Conservation (phyloP, 1,140 invertebrate species). For the Drusus annulatus region DNA sequence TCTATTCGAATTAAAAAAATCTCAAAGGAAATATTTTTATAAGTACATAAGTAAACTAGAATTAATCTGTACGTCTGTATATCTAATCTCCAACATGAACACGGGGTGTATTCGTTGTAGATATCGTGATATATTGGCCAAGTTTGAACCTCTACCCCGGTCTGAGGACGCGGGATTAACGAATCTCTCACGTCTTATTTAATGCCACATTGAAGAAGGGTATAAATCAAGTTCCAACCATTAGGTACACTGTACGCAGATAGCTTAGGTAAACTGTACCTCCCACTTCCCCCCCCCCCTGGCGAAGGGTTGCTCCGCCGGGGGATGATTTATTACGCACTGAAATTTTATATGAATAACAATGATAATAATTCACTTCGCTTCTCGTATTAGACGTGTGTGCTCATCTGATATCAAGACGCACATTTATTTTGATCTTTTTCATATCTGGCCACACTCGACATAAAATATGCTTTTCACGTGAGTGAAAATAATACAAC, state of each 20-base stretch:
- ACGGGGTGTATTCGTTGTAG: neutral
- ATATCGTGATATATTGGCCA: conserved; percentile 57
- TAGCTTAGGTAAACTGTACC: conserved; percentile 27
- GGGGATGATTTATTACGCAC: conserved; percentile 52
- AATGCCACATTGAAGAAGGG: conserved; percentile 57
- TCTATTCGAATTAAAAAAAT: too few species aligned
- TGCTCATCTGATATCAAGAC: too few species aligned
- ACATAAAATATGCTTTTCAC: too few species aligned
- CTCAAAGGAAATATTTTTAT: too few species aligned
- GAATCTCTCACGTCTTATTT: conserved; percentile 60
- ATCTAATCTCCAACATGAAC: neutral
- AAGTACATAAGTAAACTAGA: too few species aligned
- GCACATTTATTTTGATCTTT: too few species aligned
- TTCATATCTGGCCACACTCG: too few species aligned
- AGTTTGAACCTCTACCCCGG: conserved; percentile 53
- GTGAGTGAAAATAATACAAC: too few species aligned
- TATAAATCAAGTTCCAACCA: conserved; percentile 56
- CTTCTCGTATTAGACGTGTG: neutral
- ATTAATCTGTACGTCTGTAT: too few species aligned
- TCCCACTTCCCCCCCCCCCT: neutral
- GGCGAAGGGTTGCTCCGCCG: neutral
- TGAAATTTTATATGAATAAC: conserved; percentile 49
- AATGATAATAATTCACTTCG: conserved; percentile 44
- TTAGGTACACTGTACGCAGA: conserved; percentile 30
- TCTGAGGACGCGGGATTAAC: conserved; percentile 53